Conservation (phyloP, 2,113 vertebrate species). For the Seriola rivoliana region DNA sequence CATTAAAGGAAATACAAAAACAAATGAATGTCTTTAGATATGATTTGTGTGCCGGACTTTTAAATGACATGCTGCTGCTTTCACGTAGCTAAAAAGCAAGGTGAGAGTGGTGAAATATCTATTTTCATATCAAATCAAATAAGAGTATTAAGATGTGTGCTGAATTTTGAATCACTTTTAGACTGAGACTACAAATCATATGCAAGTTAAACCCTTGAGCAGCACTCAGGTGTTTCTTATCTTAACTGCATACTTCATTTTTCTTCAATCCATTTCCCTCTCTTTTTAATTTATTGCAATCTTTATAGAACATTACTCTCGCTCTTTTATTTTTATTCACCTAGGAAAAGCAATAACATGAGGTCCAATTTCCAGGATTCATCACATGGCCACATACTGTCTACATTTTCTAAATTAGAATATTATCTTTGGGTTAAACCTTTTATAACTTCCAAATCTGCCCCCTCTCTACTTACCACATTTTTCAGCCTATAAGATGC, state of each 20-base stretch:
- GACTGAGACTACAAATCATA: background rate
- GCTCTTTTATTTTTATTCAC: background rate
- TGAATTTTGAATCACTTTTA: constrained; percentile 16
- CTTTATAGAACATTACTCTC: background rate
- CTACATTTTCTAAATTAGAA: background rate
- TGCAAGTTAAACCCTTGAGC: background rate
- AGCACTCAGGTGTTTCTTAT: background rate
- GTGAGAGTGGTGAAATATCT: background rate
- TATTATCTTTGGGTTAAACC: background rate
- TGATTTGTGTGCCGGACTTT: background rate
- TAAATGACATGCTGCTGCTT: constrained; percentile 2
- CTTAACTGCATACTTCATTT: background rate
- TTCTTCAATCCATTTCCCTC: background rate
- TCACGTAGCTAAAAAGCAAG: background rate
- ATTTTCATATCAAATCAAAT: constrained; percentile 17
- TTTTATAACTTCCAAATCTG: background rate
- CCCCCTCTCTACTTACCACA: background rate
- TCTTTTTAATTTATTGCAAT: background rate
- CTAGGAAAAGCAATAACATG: background rate
- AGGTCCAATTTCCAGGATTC: background rate
- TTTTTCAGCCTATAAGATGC: background rate
- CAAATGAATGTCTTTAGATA: background rate
- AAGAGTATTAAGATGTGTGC: background rate
- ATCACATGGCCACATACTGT: background rate
- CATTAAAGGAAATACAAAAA: constrained; percentile 6